Conservation (phyloP, 2,888 invertebrate genomes). For the Stramonita haemastoma region DNA sequence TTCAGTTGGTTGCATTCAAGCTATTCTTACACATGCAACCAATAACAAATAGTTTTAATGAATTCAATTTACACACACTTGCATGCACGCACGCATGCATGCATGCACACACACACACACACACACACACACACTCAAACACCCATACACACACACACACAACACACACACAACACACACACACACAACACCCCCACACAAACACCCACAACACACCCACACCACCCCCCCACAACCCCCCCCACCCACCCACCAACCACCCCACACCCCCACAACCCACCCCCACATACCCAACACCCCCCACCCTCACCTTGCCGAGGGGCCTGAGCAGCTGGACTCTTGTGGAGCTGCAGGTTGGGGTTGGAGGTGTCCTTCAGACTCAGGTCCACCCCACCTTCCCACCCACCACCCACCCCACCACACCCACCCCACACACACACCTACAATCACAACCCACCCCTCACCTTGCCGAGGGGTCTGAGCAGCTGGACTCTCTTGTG, state of each 20-base stretch:
- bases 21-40: neutral
- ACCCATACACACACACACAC: neutral
- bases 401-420: too few relatives aligned
- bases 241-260: too few relatives aligned
- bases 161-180: neutral
- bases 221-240: too few relatives aligned
- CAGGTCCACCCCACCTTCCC: slow-evolving; percentile 79
- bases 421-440: neutral
- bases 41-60: neutral
- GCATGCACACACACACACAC: neutral
- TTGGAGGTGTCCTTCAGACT: slow-evolving; percentile 61
- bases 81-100: neutral
- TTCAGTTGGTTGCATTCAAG: neutral
- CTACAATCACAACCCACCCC: too few relatives aligned
- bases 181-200: neutral
- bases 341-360: slow-evolving; percentile 54
- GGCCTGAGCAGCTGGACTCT: slow-evolving; percentile 88
- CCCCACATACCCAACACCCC: neutral
- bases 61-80: neutral
- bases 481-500: slow-evolving; percentile 85
- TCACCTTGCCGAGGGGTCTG: slow-evolving; percentile 89
- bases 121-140: neutral
- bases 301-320: slow-evolving; percentile 86
- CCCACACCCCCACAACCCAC: too few relatives aligned
- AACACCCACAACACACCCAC: too few relatives aligned